Percentiles rank a stretch among this genome's conserved stretches.
Conservation (phyloP, 2,888 invertebrate genomes). For the Xylocampa areola region DNA sequence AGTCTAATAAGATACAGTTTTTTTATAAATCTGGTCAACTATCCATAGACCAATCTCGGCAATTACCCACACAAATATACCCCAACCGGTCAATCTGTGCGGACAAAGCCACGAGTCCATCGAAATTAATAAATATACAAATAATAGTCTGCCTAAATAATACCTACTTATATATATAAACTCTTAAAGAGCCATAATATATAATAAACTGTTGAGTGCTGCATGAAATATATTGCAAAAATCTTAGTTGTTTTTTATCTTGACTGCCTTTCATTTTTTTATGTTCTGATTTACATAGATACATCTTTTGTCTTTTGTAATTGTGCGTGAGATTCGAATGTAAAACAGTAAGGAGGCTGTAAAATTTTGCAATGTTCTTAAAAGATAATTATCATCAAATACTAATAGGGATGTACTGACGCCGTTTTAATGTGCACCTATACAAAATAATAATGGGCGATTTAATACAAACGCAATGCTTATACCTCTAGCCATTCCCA, state of each 20-base stretch:
- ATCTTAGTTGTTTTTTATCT: background rate
- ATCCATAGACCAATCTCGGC: no score
- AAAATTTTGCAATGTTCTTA: conserved; percentile 8
- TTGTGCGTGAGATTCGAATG: conserved; percentile 19
- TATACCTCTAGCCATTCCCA: conserved; percentile 82
- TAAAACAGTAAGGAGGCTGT: conserved; percentile 5
- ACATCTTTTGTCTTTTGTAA: conserved; percentile 13
- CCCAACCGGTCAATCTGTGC: no score
- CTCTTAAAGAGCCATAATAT: no score
- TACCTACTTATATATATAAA: no score
- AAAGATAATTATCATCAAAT: conserved; percentile 6
- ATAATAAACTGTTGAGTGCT: conserved; percentile 3
- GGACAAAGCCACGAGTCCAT: no score
- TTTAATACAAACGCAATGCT: background rate
- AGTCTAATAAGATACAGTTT: no score
- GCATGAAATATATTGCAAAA: background rate
- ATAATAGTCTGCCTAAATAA: no score
- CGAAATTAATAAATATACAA: no score
- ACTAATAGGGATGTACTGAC: background rate
- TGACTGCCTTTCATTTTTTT: conserved; percentile 5
- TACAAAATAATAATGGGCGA: no score
- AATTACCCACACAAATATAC: no score
- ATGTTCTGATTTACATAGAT: conserved; percentile 22
- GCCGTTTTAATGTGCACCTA: no score
- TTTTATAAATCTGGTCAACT: no score